A percentile compares a stretch with the other conserved stretches of the same genome.
Conservation (phyloP, 2,888 invertebrate species). For the Nephrotoma appendiculata region DNA sequence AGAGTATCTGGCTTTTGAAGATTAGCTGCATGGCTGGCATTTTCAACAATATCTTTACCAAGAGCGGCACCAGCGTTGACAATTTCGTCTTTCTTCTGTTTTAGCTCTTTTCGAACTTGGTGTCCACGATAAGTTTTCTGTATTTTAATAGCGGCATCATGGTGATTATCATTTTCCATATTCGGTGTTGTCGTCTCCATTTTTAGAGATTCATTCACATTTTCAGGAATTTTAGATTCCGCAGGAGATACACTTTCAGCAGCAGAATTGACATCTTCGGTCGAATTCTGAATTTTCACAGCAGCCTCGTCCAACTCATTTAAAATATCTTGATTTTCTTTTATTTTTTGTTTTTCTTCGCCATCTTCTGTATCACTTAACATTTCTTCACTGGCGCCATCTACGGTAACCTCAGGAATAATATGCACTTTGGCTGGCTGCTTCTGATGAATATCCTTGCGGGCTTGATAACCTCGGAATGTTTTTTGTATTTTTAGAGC, state of each 20-base stretch:
- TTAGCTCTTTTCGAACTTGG: neutral
- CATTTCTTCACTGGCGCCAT: constrained; percentile 5
- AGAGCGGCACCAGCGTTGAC: neutral
- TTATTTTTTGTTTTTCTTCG: neutral
- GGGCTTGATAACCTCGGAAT: neutral
- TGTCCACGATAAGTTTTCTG: constrained; percentile 11
- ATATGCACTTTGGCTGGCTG: neutral
- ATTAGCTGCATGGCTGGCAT: neutral
- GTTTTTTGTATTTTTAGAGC: constrained; percentile 14
- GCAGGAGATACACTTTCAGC: neutral
- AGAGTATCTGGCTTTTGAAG: neutral
- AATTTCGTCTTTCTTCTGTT: neutral
- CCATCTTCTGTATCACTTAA: constrained; percentile 1
- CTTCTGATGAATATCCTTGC: neutral
- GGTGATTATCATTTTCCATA: neutral
- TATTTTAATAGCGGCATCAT: constrained; percentile 10
- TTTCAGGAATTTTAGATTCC: neutral
- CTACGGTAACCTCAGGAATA: neutral
- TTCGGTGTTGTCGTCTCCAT: neutral
- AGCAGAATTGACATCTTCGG: neutral
- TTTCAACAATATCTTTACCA: neutral
- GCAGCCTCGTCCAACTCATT: neutral
- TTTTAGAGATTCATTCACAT: neutral
- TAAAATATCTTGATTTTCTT: neutral
- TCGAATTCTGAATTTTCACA: neutral